These are phyloP conservation scores for Pseudorhombus dupliciocellatus DNA, from an alignment of 2,113 vertebrate genomes.

Conservation along the genomic window DNA sequence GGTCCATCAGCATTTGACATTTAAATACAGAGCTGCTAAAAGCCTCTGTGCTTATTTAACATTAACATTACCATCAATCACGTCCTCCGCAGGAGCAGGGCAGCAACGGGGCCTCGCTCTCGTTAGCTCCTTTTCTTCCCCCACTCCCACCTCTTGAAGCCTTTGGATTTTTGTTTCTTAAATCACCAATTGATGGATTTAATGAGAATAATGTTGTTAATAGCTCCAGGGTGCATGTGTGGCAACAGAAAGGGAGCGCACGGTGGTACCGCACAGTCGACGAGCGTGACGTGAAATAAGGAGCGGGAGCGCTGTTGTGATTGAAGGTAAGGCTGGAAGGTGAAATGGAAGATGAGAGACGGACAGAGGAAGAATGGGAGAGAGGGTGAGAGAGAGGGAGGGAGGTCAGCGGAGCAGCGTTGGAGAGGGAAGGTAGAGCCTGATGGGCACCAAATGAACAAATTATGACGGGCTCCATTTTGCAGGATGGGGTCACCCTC, in stretches of 20 bases:
- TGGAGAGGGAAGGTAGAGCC: conserved; percentile 92
- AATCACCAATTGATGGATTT: conserved; percentile 55
- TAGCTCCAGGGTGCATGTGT: conserved; percentile 5
- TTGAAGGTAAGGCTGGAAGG: conserved; percentile 47
- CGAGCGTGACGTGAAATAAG: conserved; percentile 10
- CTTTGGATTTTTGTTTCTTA: conserved; percentile 14
- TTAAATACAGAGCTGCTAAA: conserved; percentile 79
- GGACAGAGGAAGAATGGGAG: conserved; percentile 30
- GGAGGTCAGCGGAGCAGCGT: conserved; percentile 92
- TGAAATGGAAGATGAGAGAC: conserved; percentile 49
- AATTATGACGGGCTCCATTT: conserved; percentile 99
- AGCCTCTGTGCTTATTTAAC: conserved; percentile 76
- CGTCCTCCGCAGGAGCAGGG: conserved; percentile 47
- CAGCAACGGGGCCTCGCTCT: conserved; percentile 33
- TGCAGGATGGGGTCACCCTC: conserved; percentile 88
- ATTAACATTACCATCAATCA: conserved; percentile 70
- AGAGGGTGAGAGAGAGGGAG: conserved; percentile 81
- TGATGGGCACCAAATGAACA: conserved; percentile 99
- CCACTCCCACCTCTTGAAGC: conserved; percentile 25
- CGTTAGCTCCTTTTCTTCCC: conserved; percentile 52
- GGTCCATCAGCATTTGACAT: conserved; percentile 76
- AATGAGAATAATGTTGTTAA: conserved; percentile 58
- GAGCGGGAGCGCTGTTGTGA: conserved; percentile 25
- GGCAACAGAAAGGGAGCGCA: conserved; percentile 3
- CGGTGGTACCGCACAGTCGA: conserved; percentile 2